phyloP scores from a whole-genome alignment of 2,797 vertebrate genomes.

The Thaleichthys pacificus region DNA sequence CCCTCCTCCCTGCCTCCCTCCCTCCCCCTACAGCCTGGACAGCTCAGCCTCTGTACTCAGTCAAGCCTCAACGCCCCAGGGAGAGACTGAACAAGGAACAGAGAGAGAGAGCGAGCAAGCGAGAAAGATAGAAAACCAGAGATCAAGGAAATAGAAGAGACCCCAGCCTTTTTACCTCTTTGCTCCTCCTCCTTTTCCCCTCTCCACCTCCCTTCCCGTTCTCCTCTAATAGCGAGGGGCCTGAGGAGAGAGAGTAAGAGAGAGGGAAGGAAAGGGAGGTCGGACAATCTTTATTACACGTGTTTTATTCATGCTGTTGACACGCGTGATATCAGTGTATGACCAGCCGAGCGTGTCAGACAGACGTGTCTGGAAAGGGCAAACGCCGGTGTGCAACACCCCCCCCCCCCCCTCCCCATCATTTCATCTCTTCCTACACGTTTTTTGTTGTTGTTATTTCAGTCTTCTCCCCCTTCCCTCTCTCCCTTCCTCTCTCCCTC shows the following conservation, averaged over 20 bases:
- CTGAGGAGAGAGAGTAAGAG: conserved; percentile 10
- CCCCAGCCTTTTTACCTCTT: conserved; percentile 38
- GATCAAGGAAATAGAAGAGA: conserved; percentile 49
- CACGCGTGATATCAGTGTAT: conserved; percentile 73
- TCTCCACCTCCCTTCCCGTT: conserved; percentile 23
- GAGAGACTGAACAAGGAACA: conserved; percentile 46
- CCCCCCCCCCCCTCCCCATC: neutral
- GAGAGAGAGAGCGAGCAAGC: conserved; percentile 31
- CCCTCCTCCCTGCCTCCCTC: conserved; percentile 28
- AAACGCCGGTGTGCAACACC: conserved; percentile 23
- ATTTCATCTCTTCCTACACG: conserved; percentile 36
- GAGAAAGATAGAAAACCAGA: conserved; percentile 47
- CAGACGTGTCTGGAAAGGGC: conserved; percentile 69
- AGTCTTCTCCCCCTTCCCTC: conserved; percentile 17
- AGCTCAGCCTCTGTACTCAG: conserved; percentile 69
- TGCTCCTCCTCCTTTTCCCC: conserved; percentile 17
- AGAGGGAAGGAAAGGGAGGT: conserved; percentile 12
- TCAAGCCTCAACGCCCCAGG: conserved; percentile 68
- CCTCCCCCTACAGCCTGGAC: conserved; percentile 51
- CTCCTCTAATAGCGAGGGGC: conserved; percentile 24
- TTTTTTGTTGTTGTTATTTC: conserved; percentile 44
- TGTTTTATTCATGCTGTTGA: conserved; percentile 81
- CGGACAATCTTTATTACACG: conserved; percentile 73
- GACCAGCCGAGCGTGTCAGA: conserved; percentile 66
- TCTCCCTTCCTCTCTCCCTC: neutral